Percentiles rank a stretch among this genome's conserved stretches.
These are phyloP conservation scores for Serinus canaria DNA, from an alignment of 2,113 vertebrate genomes.

Conservation along the genomic window DNA sequence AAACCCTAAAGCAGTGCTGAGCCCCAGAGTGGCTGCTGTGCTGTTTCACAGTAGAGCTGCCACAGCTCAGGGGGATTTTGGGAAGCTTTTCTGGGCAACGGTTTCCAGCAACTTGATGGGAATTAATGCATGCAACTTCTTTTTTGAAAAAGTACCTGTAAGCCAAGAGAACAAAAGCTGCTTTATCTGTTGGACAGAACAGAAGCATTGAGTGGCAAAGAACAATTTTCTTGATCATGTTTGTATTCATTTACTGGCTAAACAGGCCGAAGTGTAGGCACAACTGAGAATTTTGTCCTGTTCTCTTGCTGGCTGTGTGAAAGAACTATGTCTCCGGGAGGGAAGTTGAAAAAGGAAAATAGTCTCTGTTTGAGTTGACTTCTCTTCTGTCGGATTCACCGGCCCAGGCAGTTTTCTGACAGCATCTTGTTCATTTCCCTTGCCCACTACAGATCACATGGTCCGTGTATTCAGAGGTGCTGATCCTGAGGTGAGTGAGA, in stretches of 20 bases:
- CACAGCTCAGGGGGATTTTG: no score
- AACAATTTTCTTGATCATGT: no score
- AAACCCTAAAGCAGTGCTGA: not conserved
- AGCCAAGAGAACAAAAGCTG: no score
- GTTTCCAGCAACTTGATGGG: not conserved
- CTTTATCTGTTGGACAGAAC: no score
- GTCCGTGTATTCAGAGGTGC: rapidly evolving
- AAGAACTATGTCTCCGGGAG: no score
- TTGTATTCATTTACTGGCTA: no score
- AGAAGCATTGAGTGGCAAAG: no score
- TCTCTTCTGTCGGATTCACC: not conserved
- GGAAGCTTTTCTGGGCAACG: not conserved
- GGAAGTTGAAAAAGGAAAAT: no score
- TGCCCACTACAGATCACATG: not conserved
- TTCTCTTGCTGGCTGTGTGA: no score
- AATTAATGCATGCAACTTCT: not conserved
- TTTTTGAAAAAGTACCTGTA: no score
- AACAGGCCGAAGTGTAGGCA: no score
- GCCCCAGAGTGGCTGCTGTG: not conserved
- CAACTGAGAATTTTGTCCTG: no score
- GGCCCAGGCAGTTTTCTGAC: not conserved
- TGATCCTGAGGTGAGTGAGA: not conserved
- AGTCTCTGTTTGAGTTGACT: not conserved
- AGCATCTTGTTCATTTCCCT: not conserved
- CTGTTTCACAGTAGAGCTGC: not conserved